Percentiles rank a stretch among this genome's conserved stretches.
phyloP scores from a whole-genome alignment of 1,140 invertebrate genomes.

The Panonychus citri region DNA sequence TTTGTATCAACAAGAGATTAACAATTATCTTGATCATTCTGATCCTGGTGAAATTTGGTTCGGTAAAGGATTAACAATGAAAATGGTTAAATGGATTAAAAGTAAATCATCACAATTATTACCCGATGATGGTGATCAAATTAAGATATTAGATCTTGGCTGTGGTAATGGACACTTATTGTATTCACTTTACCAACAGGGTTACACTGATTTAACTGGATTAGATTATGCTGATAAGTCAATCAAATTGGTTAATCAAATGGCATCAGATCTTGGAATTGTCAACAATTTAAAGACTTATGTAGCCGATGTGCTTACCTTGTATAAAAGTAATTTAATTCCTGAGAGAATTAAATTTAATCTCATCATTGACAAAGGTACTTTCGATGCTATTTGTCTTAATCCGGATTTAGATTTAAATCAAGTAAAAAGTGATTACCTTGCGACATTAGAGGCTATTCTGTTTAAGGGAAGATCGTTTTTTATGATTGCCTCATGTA shows the following conservation, averaged over 20 bases:
- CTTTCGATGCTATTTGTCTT: slow-evolving; percentile 42
- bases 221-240: slow-evolving; percentile 62
- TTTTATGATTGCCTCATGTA: slow-evolving; percentile 74
- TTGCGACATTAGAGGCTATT: slow-evolving; percentile 35
- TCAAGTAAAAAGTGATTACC: slow-evolving; percentile 38
- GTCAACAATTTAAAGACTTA: neutral
- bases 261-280: slow-evolving; percentile 29
- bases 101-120: slow-evolving; percentile 46
- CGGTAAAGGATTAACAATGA: slow-evolving; percentile 4
- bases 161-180: slow-evolving; percentile 76
- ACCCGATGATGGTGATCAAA: neutral
- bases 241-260: slow-evolving; percentile 40
- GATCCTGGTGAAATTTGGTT: slow-evolving; percentile 73
- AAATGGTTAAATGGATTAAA: slow-evolving; percentile 36
- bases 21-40: slow-evolving; percentile 54
- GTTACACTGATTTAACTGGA: slow-evolving; percentile 46
- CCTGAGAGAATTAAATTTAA: slow-evolving; percentile 26
- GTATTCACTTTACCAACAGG: slow-evolving; percentile 40
- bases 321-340: neutral
- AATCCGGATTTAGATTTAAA: slow-evolving; percentile 36
- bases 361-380: slow-evolving; percentile 65
- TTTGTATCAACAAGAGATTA: slow-evolving; percentile 49
- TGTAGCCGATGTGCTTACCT: neutral
- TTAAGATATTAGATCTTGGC: slow-evolving; percentile 35
- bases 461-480: slow-evolving; percentile 32